phyloP scores from a whole-genome alignment of 2,888 invertebrate genomes.

The Pocota personata region DNA sequence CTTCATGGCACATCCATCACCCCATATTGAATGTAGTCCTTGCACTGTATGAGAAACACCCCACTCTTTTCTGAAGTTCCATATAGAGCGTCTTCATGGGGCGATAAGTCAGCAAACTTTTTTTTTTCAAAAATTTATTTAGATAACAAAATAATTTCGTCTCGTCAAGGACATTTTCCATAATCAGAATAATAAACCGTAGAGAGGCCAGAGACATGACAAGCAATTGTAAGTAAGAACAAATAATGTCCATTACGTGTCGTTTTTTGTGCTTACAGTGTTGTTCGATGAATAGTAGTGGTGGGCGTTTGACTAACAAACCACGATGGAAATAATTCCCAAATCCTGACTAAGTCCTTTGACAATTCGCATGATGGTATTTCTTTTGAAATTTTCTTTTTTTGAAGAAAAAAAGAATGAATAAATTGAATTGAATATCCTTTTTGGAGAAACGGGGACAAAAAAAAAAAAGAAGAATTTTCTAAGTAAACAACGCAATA shows the following conservation, averaged over 20 bases:
- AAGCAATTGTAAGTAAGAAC: slow-evolving; percentile 48
- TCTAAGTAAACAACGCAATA: slow-evolving; percentile 36
- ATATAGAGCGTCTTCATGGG: slow-evolving; percentile 7
- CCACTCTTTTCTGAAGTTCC: neutral
- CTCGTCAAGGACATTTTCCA: slow-evolving; percentile 36
- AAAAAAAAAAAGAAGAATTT: neutral
- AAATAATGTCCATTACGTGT: slow-evolving; percentile 55
- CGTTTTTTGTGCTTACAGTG: neutral
- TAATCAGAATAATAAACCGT: slow-evolving; percentile 49
- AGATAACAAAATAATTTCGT: slow-evolving; percentile 15
- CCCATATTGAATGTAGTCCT: slow-evolving; percentile 10
- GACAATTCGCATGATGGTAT: slow-evolving; percentile 25
- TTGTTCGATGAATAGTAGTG: slow-evolving; percentile 11
- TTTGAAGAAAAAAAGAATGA: neutral
- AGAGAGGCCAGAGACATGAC: slow-evolving; percentile 14
- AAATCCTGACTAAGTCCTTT: slow-evolving; percentile 43
- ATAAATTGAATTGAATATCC: slow-evolving; percentile 35
- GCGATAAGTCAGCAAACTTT: slow-evolving; percentile 46
- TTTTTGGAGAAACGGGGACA: neutral
- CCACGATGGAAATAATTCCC: slow-evolving; percentile 6
- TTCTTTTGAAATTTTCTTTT: slow-evolving; percentile 11
- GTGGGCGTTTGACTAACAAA: slow-evolving; percentile 26
- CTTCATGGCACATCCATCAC: slow-evolving; percentile 22
- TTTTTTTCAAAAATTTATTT: slow-evolving; percentile 12
- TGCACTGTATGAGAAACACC: neutral